Conservation (phyloP, 1,140 invertebrate genomes). For the Sarcophaga bullata region DNA sequence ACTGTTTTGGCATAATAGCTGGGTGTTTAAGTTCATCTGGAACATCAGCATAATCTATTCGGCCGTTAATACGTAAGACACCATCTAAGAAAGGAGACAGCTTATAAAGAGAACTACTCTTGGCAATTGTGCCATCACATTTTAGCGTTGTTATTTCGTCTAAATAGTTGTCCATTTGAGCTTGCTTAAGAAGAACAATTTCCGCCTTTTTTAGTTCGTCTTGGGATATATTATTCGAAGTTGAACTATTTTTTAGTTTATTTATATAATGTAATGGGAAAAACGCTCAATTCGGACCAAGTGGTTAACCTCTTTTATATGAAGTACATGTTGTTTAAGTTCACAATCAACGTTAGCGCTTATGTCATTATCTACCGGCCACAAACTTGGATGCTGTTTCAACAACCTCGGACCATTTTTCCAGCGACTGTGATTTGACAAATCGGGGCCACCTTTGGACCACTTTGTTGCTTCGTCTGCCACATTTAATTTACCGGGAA, state of each 20-base stretch:
- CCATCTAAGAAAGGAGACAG: conserved; percentile 18
- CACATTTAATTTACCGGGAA: conserved; percentile 50
- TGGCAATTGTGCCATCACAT: background rate
- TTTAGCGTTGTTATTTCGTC: background rate
- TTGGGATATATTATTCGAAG: background rate
- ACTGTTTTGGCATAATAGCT: conserved; percentile 28
- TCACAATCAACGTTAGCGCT: background rate
- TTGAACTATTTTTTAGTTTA: background rate
- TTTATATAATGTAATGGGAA: background rate
- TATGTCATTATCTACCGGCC: background rate
- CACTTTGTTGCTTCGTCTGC: conserved; percentile 54
- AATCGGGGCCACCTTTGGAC: background rate
- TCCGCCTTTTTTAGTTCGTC: background rate
- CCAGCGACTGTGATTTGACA: background rate
- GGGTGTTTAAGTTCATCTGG: background rate
- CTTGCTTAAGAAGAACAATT: conserved; percentile 3
- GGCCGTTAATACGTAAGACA: conserved; percentile 10
- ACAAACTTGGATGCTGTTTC: background rate
- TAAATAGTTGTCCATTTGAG: conserved; percentile 14
- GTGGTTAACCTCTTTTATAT: background rate
- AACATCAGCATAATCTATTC: background rate
- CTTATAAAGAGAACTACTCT: background rate
- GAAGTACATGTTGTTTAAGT: background rate
- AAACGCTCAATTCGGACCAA: background rate
- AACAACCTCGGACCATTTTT: background rate